Evolutionary conservation across 2,888 invertebrate genomes (phyloP), one percentile per base, ranked within the genome.

Genomic region (Tetranychus piercei): DNA sequence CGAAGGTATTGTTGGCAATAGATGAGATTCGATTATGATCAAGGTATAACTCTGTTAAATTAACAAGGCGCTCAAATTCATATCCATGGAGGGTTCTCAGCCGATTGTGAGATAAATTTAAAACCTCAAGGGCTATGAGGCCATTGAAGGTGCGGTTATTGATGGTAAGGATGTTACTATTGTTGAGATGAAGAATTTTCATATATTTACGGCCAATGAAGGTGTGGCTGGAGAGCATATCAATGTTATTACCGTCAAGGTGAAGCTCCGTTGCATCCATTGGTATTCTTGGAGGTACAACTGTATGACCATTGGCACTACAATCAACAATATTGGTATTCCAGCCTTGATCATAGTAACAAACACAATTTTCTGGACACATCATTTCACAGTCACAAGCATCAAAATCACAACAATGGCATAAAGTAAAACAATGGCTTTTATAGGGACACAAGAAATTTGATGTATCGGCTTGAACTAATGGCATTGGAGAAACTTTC

Each of bases 331-430:
- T 89, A 83, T 91, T 91, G 23, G 90, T 90, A 71, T 88, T 87
- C 90, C 91, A 92, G 45, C 89, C 88, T 81, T 90, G 89, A 82
- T 92, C 92, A 81, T 91, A 90, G 84, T 90, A 92, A 83, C 92
- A 93, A 75, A 89, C 89, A 83, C 92, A 93, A 81, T 90, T 90
- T 75, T 86, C 86, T 43, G 92, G 92, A 80, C 92, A 93, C 72
- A 90, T 90, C 89, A 91, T 91, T 85, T 92, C 90, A 84, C 92
- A 93, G 83, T 93, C 92, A 82, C 92, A 93, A 66, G 90, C 90
- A 80, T 91, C 91, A 81, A 90, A 93, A 82, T 92, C 91, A 82
- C 92, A 93, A 81, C 92, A 93, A 81, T 91, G 90, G 81, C 92
- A 93, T 78, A 90, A 83, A 6, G 91, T 89, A 82, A 91, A 91